phyloP scores from a whole-genome alignment of 2,113 vertebrate genomes.

The Lipophrys pholis region DNA sequence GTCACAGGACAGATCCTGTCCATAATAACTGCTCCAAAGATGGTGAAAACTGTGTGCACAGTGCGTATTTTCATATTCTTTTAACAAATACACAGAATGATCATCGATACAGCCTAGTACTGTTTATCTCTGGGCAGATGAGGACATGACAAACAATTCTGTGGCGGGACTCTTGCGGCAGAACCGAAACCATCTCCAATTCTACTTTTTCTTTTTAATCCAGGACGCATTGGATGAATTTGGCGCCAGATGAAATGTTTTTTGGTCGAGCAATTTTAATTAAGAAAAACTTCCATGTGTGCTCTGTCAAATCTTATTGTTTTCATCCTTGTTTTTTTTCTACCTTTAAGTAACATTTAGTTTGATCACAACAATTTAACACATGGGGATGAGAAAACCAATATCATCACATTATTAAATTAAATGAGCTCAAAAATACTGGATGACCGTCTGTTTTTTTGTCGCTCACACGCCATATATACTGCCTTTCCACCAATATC shows the following conservation, averaged over 20 bases:
- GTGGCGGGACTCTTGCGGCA: neutral
- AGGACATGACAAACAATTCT: constrained; percentile 2
- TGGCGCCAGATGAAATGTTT: constrained; percentile 6
- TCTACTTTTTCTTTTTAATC: neutral
- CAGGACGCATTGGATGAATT: neutral
- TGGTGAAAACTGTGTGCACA: neutral
- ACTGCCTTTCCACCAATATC: constrained; percentile 18
- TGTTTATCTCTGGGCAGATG: neutral
- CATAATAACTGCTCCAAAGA: neutral
- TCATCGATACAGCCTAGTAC: neutral
- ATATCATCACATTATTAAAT: neutral
- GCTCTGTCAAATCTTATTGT: neutral
- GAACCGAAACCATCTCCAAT: neutral
- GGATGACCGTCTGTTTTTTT: too few species aligned
- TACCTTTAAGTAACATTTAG: too few species aligned
- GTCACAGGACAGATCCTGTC: neutral
- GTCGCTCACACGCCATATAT: too few species aligned
- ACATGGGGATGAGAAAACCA: neutral
- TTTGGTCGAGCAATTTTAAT: too few species aligned
- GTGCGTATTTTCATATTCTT: neutral
- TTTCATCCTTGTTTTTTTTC: neutral
- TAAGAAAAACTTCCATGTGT: too few species aligned
- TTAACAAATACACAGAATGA: neutral
- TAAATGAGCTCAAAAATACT: constrained; percentile 10
- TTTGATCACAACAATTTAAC: neutral